Conservation (phyloP, 2,797 vertebrate genomes). For the Enteromius thamalakanensis region DNA sequence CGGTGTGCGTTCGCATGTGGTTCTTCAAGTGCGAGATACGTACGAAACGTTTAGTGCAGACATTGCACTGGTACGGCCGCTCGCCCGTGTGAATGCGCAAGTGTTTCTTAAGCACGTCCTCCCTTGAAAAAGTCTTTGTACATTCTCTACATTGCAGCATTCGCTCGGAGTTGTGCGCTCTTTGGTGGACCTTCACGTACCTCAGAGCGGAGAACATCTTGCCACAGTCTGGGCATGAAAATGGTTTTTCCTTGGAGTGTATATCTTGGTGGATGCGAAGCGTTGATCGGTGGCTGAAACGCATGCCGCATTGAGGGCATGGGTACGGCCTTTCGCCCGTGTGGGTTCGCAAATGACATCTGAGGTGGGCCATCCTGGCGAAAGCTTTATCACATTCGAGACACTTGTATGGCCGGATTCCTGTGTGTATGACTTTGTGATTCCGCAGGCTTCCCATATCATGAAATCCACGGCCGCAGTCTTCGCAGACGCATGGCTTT, state of each 20-base stretch:
- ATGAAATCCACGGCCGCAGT: constrained; percentile 76
- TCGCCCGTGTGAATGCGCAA: constrained; percentile 78
- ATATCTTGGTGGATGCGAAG: constrained; percentile 75
- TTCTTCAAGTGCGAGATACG: constrained; percentile 77
- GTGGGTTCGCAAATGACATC: constrained; percentile 77
- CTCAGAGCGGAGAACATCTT: constrained; percentile 74
- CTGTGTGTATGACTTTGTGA: constrained; percentile 78
- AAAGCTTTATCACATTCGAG: constrained; percentile 78
- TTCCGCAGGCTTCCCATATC: constrained; percentile 68
- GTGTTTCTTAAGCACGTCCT: constrained; percentile 78
- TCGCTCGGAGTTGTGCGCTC: constrained; percentile 74
- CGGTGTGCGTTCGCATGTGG: constrained; percentile 81
- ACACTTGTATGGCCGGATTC: constrained; percentile 76
- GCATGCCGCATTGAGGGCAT: constrained; percentile 75
- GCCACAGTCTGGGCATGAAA: constrained; percentile 72
- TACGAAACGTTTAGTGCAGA: constrained; percentile 76
- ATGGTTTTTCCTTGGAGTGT: constrained; percentile 77
- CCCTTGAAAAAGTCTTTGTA: constrained; percentile 74
- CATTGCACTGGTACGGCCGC: constrained; percentile 78
- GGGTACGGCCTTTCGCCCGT: constrained; percentile 76
- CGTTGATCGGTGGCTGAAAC: constrained; percentile 78
- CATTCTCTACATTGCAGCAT: constrained; percentile 79
- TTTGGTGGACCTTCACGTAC: constrained; percentile 75
- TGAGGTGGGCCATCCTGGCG: constrained; percentile 74
- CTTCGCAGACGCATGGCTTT: constrained; percentile 74